A percentile compares a stretch with the other conserved stretches of the same genome.
These are phyloP conservation scores for Premnoplex brunnescens DNA, from an alignment of 2,797 vertebrate species.

Conservation along the genomic window DNA sequence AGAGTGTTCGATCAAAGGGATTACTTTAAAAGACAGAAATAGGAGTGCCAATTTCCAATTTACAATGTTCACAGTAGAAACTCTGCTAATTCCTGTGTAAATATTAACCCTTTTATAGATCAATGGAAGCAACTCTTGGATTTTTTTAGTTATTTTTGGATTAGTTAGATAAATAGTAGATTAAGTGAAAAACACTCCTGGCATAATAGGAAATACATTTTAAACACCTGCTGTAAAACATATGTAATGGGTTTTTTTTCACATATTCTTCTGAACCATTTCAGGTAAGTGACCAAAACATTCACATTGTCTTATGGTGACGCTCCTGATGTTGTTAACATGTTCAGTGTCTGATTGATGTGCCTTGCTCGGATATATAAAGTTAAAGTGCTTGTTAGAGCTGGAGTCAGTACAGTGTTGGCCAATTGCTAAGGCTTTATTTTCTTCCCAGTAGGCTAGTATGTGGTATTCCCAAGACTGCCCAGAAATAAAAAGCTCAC, in stretches of 20 bases:
- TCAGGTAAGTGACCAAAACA: not conserved
- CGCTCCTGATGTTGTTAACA: not conserved
- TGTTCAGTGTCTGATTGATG: not conserved
- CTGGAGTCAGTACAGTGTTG: not conserved
- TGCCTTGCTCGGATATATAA: not conserved
- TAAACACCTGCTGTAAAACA: not conserved
- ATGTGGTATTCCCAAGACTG: not conserved
- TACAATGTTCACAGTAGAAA: not conserved
- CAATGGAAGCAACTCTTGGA: not conserved
- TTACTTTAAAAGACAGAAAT: not conserved
- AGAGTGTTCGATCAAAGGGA: not conserved
- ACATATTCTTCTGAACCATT: not conserved
- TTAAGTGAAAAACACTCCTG: not conserved
- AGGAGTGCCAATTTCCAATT: not conserved
- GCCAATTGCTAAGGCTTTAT: not conserved
- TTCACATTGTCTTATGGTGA: not conserved
- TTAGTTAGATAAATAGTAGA: not conserved
- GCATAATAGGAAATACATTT: not conserved
- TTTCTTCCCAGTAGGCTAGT: not conserved
- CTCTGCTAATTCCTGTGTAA: not conserved
- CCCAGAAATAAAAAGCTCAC: not conserved
- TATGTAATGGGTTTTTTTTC: not conserved
- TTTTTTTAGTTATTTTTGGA: not conserved
- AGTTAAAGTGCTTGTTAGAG: not conserved
- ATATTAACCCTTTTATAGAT: not conserved